These are phyloP conservation scores for Scaptomyza flava DNA, from an alignment of 2,888 invertebrate species.

Conservation along the genomic window DNA sequence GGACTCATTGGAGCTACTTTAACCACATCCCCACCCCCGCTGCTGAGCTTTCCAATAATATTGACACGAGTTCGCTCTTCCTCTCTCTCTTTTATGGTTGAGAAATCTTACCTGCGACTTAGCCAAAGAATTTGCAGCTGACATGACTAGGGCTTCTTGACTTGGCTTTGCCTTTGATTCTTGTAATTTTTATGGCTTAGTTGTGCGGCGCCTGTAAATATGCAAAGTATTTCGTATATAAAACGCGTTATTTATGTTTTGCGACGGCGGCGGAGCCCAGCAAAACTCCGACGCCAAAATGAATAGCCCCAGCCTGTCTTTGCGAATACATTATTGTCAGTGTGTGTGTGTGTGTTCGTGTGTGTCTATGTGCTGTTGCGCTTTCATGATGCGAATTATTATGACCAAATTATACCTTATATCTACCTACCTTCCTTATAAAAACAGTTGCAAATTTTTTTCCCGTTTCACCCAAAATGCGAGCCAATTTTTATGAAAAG, in stretches of 20 bases:
- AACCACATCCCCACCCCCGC: no score
- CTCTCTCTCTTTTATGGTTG: slow-evolving; percentile 42
- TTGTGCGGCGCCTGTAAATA: slow-evolving; percentile 59
- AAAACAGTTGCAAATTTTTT: slow-evolving; percentile 59
- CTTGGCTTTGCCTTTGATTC: slow-evolving; percentile 33
- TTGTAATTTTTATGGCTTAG: slow-evolving; percentile 76
- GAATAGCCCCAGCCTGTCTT: slow-evolving; percentile 73
- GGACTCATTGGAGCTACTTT: slow-evolving; percentile 23
- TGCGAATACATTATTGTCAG: slow-evolving; percentile 10
- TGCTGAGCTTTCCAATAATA: slow-evolving; percentile 49
- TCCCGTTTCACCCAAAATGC: slow-evolving; percentile 20
- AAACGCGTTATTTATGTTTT: slow-evolving; percentile 70
- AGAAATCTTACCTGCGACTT: slow-evolving; percentile 80
- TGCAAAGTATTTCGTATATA: slow-evolving; percentile 75
- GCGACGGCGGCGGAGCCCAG: slow-evolving; percentile 25
- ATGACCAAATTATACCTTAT: slow-evolving; percentile 83
- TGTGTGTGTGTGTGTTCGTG: slow-evolving; percentile 1
- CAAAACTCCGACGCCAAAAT: slow-evolving; percentile 68
- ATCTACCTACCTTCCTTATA: slow-evolving; percentile 80
- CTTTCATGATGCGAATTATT: slow-evolving; percentile 84
- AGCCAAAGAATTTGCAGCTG: slow-evolving; percentile 73
- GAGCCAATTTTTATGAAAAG: slow-evolving; percentile 82
- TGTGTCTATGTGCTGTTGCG: slow-evolving; percentile 35
- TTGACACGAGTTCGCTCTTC: slow-evolving; percentile 58
- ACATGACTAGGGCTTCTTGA: slow-evolving; percentile 77